Conservation (phyloP, 1,140 invertebrate species). For the Melitaea cinxia region DNA sequence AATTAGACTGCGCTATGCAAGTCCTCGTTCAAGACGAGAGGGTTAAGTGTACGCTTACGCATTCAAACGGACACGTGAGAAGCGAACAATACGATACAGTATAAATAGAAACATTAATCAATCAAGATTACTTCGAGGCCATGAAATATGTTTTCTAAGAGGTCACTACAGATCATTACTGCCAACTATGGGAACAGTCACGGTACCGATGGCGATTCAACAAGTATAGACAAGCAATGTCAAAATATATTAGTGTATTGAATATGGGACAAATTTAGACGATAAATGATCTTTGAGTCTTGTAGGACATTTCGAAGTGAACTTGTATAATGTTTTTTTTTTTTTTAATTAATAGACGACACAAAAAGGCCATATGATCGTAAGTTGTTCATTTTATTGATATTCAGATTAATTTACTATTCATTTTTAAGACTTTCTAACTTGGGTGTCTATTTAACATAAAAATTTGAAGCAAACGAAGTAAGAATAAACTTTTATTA, state of each 20-base stretch:
- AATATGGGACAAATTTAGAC: background rate
- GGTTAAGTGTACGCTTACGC: constrained; percentile 13
- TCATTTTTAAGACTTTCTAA: no score
- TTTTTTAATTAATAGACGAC: no score
- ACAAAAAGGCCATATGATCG: no score
- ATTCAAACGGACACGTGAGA: constrained; percentile 37
- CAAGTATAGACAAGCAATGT: background rate
- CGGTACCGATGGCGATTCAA: constrained; percentile 13
- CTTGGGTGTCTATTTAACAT: no score
- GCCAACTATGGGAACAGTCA: constrained; percentile 39
- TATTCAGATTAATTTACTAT: no score
- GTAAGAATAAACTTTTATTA: no score
- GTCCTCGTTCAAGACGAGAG: constrained; percentile 10
- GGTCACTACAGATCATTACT: constrained; percentile 42
- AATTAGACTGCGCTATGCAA: constrained; percentile 18
- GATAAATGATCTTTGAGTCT: background rate
- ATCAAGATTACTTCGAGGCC: constrained; percentile 48
- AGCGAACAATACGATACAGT: constrained; percentile 35
- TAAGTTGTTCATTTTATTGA: no score
- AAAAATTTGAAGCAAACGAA: no score
- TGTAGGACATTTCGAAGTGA: no score
- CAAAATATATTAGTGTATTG: background rate
- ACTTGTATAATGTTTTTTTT: no score
- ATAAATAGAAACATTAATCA: constrained; percentile 56
- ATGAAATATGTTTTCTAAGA: constrained; percentile 49